Conservation (phyloP, 1,140 invertebrate genomes). For the Drosophila busckii region DNA sequence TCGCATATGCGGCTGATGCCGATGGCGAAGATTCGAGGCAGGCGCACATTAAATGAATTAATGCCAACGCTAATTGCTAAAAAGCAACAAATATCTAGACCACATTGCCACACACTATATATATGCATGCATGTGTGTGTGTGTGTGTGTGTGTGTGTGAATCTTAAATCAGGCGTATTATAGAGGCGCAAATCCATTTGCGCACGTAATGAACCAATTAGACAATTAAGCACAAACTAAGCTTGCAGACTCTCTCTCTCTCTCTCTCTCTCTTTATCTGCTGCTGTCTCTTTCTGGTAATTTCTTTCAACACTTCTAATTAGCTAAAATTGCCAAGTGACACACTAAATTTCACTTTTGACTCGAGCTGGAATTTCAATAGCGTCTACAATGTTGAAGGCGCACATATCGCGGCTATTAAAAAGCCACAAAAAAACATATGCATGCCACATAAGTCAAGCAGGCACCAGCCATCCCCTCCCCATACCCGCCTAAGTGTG, state of each 20-base stretch:
- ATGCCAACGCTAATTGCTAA: conserved; percentile 67
- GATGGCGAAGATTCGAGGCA: conserved; percentile 16
- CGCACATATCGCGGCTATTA: conserved; percentile 51
- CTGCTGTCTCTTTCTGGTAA: background rate
- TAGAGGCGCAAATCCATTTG: conserved; percentile 74
- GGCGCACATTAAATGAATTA: conserved; percentile 49
- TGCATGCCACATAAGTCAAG: conserved; percentile 62
- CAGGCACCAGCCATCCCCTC: background rate
- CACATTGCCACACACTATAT: conserved; percentile 1
- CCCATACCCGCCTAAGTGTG: conserved; percentile 25
- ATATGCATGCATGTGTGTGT: background rate
- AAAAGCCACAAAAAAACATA: conserved; percentile 69
- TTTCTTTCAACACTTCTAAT: conserved; percentile 68
- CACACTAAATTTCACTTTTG: conserved; percentile 67
- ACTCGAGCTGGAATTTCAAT: conserved; percentile 68
- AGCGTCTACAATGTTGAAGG: conserved; percentile 61
- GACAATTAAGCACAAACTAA: too few species aligned
- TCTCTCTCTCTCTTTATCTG: background rate
- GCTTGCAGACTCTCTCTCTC: background rate
- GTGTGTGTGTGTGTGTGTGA: conserved; percentile 29
- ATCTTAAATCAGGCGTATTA: conserved; percentile 56
- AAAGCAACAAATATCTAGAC: conserved; percentile 24
- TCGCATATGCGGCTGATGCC: conserved; percentile 4
- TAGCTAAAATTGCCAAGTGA: conserved; percentile 72
- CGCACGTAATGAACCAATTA: conserved; percentile 74